Conservation (phyloP, 1,140 invertebrate species). For the Stenopsyche tienmushanensis region DNA sequence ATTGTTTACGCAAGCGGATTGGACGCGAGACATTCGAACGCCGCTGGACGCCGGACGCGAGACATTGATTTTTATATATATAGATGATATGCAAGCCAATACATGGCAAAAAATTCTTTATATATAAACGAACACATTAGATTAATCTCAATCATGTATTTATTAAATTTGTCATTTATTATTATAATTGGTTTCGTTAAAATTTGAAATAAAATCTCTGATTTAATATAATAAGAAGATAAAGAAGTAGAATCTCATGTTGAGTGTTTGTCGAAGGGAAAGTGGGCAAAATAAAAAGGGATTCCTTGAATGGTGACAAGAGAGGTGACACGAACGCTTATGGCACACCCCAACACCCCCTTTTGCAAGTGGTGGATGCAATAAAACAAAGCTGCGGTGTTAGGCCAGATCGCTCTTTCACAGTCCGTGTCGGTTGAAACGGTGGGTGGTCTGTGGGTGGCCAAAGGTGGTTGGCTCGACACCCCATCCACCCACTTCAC, state of each 20-base stretch:
- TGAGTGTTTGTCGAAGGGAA: no score
- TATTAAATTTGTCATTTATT: not conserved
- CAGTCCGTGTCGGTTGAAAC: not conserved
- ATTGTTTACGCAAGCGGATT: no score
- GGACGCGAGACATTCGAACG: no score
- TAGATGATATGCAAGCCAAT: not conserved
- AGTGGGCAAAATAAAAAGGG: not conserved
- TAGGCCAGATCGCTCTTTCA: not conserved
- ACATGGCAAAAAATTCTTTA: no score
- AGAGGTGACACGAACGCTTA: not conserved
- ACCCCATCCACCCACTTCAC: no score
- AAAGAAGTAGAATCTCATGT: not conserved
- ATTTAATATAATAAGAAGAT: not conserved
- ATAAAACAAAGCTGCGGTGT: slow-evolving; percentile 15
- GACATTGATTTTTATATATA: not conserved
- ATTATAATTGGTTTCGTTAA: not conserved
- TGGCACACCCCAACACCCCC: no score
- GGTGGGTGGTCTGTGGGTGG: no score
- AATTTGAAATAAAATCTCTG: not conserved
- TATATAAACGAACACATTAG: no score
- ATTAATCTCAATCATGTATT: not conserved
- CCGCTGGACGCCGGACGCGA: no score
- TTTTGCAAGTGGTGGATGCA: no score
- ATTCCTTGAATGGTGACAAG: not conserved
- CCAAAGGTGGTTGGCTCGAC: no score